A percentile compares a stretch with the other conserved stretches of the same genome.
These are phyloP conservation scores for Felis chaus DNA, from an alignment of 2,113 vertebrate genomes.

Conservation along the genomic window DNA sequence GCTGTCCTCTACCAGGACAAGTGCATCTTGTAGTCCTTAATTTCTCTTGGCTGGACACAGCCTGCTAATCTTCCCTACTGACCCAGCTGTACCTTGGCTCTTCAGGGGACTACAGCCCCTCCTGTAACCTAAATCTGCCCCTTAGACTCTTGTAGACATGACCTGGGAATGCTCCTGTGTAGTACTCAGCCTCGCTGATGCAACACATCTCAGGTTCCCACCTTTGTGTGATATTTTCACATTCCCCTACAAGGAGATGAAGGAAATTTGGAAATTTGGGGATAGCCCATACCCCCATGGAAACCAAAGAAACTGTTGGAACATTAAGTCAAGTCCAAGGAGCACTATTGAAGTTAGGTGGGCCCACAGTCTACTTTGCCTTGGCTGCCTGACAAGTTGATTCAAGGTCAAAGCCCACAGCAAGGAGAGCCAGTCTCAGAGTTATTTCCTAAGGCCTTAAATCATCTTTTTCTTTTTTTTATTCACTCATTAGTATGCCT, in stretches of 20 bases:
- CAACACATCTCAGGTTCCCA: background rate
- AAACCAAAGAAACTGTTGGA: background rate
- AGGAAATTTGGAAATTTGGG: background rate
- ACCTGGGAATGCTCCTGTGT: background rate
- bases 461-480: background rate
- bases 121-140: no score
- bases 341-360: background rate
- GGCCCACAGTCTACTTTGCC: background rate
- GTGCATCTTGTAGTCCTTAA: no score
- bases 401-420: background rate
- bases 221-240: no score
- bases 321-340: background rate
- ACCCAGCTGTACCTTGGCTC: background rate
- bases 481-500: background rate
- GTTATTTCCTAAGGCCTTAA: background rate
- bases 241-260: rapidly evolving
- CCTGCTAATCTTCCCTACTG: background rate
- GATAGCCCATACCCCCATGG: no score
- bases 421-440: rapidly evolving
- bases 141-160: background rate
- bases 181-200: background rate
- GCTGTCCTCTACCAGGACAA: background rate
- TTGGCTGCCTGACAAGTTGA: background rate
- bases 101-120: background rate
- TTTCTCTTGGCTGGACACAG: background rate